These are phyloP conservation scores for Diphyllodes magnificus DNA, from an alignment of 2,113 vertebrate genomes.

Conservation along the genomic window DNA sequence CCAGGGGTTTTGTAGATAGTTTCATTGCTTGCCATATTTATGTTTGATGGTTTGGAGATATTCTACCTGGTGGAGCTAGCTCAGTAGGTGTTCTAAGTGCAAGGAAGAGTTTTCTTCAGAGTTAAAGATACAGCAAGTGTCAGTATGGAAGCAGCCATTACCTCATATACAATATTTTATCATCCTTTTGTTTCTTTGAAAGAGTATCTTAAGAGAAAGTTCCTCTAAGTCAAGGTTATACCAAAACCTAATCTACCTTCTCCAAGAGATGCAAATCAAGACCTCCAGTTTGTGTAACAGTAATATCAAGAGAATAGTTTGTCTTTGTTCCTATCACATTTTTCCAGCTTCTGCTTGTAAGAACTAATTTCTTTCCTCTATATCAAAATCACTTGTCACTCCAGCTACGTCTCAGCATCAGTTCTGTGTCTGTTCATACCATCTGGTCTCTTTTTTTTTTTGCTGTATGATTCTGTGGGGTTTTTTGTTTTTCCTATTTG, in stretches of 20 bases:
- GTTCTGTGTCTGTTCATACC: neutral
- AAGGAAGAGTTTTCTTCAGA: neutral
- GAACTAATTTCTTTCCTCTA: neutral
- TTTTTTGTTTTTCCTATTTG: neutral
- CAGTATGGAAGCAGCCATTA: neutral
- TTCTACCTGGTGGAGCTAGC: neutral
- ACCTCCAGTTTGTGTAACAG: neutral
- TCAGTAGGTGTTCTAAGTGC: neutral
- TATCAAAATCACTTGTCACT: neutral
- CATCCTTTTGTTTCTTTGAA: neutral
- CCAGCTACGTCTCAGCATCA: neutral
- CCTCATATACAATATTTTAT: neutral
- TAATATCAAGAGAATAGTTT: neutral
- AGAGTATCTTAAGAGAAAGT: neutral
- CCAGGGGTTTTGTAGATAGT: neutral
- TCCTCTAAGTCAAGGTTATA: neutral
- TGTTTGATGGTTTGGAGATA: neutral
- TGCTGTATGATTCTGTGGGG: neutral
- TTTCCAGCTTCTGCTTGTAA: neutral
- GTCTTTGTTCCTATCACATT: neutral
- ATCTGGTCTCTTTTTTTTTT: neutral
- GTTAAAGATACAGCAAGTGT: neutral
- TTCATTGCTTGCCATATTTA: neutral
- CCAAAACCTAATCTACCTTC: neutral
- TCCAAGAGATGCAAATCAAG: neutral